A percentile compares a stretch with the other conserved stretches of the same genome.
These are phyloP conservation scores for Coracias cyanogaster DNA, from an alignment of 2,797 vertebrate genomes.

Conservation along the genomic window DNA sequence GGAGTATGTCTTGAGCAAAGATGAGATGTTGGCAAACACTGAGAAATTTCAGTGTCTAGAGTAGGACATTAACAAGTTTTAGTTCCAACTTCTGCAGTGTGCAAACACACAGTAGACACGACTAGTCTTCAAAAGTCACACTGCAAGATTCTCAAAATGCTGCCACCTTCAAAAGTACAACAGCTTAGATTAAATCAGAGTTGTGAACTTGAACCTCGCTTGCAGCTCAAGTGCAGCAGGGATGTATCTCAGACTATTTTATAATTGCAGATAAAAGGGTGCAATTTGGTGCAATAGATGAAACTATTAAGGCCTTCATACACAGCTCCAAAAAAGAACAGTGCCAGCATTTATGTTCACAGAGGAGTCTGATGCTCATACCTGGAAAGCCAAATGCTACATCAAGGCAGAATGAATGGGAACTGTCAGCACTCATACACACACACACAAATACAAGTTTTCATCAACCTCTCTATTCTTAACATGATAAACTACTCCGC, in stretches of 20 bases:
- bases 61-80: not conserved
- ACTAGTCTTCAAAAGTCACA: not conserved
- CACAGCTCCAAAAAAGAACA: not conserved
- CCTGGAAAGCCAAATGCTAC: not conserved
- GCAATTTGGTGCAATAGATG: not conserved
- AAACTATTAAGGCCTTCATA: not conserved
- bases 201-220: not conserved
- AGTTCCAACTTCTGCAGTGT: not conserved
- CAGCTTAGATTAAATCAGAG: not conserved
- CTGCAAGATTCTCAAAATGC: not conserved
- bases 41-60: not conserved
- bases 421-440: not conserved
- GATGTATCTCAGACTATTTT: not conserved
- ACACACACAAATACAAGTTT: not conserved
- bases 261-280: not conserved
- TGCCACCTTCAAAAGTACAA: not conserved
- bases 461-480: not conserved
- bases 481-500: not conserved
- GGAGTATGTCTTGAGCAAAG: not conserved
- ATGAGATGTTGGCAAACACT: not conserved
- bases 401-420: not conserved
- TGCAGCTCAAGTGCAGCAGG: not conserved
- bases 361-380: not conserved
- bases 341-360: not conserved
- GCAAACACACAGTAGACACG: not conserved